Conservation (phyloP, 2,888 invertebrate species). For the Drosophila paranaensis region DNA sequence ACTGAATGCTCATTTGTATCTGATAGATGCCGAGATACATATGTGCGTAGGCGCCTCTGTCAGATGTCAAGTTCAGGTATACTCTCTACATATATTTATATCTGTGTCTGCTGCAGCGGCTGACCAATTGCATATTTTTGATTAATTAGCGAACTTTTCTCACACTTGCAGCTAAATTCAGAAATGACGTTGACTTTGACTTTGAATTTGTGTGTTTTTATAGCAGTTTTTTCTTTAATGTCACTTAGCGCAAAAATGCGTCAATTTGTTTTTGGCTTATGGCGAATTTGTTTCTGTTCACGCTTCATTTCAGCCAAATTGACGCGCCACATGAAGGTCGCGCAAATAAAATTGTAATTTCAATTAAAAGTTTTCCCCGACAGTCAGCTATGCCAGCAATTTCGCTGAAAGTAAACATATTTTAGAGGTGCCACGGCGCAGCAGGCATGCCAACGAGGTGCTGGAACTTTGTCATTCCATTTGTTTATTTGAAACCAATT, state of each 20-base stretch:
- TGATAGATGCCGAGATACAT: conserved; percentile 23
- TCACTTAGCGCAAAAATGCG: conserved; percentile 38
- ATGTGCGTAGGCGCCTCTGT: conserved; percentile 16
- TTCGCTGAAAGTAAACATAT: conserved; percentile 41
- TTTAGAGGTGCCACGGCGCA: not conserved
- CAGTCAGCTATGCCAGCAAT: conserved; percentile 45
- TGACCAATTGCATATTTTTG: conserved; percentile 37
- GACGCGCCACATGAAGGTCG: conserved; percentile 26
- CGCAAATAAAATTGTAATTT: conserved; percentile 47
- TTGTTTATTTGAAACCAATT: conserved; percentile 59
- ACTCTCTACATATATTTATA: not conserved
- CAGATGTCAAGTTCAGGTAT: conserved; percentile 47
- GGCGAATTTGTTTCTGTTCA: conserved; percentile 27
- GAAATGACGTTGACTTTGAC: conserved; percentile 28
- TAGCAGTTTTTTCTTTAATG: conserved; percentile 13
- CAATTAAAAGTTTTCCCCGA: conserved; percentile 60
- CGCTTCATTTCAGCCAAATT: conserved; percentile 50
- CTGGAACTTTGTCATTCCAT: conserved; percentile 42
- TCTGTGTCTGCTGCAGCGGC: not conserved
- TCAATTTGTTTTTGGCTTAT: conserved; percentile 24
- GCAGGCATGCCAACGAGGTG: conserved; percentile 1
- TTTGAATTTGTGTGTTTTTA: conserved; percentile 20
- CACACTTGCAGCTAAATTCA: conserved; percentile 35
- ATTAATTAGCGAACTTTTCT: conserved; percentile 26
- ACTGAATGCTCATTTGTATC: conserved; percentile 27